Evolutionary conservation across 2,888 invertebrate species (phyloP), one percentile per base, ranked within the genome.

Genomic region (Pilophorus perplexus): DNA sequence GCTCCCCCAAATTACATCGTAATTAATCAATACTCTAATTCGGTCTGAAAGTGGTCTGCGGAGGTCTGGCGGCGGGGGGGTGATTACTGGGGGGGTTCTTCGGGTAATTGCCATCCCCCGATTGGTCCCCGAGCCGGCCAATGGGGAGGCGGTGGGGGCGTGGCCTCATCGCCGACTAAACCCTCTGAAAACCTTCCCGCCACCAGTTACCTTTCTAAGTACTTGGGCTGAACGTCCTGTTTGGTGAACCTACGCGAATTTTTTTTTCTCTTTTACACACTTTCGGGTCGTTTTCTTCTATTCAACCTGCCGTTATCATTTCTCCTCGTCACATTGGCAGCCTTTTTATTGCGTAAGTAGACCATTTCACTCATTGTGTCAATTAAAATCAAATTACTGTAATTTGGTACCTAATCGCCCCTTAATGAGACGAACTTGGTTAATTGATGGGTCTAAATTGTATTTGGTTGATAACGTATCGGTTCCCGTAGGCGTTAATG

Each of bases 1-100:
- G 64, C 67, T 33, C 33, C 22, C 22, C 50, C 69, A 69, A 69
- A 69, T 69, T 69, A 69, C 69, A 69, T 42, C 64, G 69, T 69
- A 69, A 69, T 69, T 69, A 67, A 69, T 69, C 67, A 69, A 67
- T 68, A 68, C 67, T 64, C 60, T 67, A 67, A 67, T 68, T 67
- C 64, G 55, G 37, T 28, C 37, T 37, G 44, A 25, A 22, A n/a
- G n/a, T n/a, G n/a, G n/a, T n/a, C n/a, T n/a, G 23, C 12, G 16
- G 10, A 18, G 22, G 28, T 18, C 20, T 8, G 55, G 38, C n/a
- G 6, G 28, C 38, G 57, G 62, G 67, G 48, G 48, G 50, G 62
- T 66, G 60, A 69, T 67, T 65, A 66, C 59, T 65, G 62, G 67
- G 67, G n/a, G n/a, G n/a, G n/a, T n/a, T n/a, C n/a, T n/a, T 67